Base-by-base conservation (phyloP, 2,888 invertebrate genomes). In the Aelia acuminata region DNA sequence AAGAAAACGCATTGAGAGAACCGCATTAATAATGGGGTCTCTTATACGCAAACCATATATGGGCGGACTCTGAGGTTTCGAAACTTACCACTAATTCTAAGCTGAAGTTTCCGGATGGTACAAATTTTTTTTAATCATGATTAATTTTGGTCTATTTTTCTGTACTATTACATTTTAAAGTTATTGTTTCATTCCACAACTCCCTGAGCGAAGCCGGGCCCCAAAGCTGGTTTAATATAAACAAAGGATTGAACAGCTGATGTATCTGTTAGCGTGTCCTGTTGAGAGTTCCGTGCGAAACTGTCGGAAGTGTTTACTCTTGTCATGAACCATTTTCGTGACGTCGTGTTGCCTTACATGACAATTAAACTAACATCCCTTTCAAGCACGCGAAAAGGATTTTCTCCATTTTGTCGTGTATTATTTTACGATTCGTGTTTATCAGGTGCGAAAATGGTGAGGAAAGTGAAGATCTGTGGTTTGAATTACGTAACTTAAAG, bases 231-330 rank as follows among this genome's bases (percentile, higher is more conserved):
- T 47, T 47, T 47, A 13, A 47, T 10, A 18, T 15, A 50, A 22
- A 5, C 53, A 7, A 53, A n/a, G 7, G 53, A 53, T 53, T 53
- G 18, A 49, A 53, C 53, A 53, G 53, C 53, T 53, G 26, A 57
- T 57, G 26, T 26, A 26, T 26, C 57, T 53, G 53, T 26, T 70
- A 8, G 63, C 63, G 63, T 70, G 63, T 3, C 8, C 18, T 20
- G 63, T 70, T 70, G 63, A 70, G 31, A 70, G 63, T 70, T 70
- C 63, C 63, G 63, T 70, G 63, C 63, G 18, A 15, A 70, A 35
- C 63, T 35, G 31, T 35, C 31, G 8, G 63, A 70, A 70, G 63
- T 70, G 63, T 70, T 70, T 70, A 20, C 20, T 35, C 18, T 57
- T 57, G 13, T 57, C 57, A 57, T 26, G 57, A 57, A 26, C 57